Conservation (phyloP, 2,113 vertebrate genomes). For the Tenebrosternarchus preto region DNA sequence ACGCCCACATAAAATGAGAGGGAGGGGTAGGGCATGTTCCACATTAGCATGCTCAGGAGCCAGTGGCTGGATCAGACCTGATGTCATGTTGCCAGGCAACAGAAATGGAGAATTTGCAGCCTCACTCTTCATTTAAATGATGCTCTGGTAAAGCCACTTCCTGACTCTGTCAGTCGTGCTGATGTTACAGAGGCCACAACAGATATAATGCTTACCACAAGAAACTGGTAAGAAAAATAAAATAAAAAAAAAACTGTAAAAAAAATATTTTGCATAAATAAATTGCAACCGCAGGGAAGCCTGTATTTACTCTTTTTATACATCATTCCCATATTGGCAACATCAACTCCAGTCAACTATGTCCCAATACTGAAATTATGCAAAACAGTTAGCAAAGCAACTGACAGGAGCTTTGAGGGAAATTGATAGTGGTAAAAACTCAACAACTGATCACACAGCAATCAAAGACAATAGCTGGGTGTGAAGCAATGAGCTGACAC, state of each 20-base stretch:
- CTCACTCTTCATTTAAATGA: slow-evolving; percentile 68
- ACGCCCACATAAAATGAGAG: background rate
- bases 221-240: no score
- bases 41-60: slow-evolving; percentile 43
- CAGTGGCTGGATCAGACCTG: slow-evolving; percentile 48
- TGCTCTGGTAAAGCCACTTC: slow-evolving; percentile 56
- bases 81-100: slow-evolving; percentile 74
- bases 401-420: slow-evolving; percentile 8
- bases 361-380: slow-evolving; percentile 16
- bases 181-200: background rate
- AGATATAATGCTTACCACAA: background rate
- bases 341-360: background rate
- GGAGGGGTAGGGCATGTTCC: slow-evolving; percentile 45
- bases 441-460: slow-evolving; percentile 13
- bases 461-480: background rate
- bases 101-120: slow-evolving; percentile 63
- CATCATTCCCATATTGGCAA: background rate
- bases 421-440: slow-evolving; percentile 20
- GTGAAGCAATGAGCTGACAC: background rate
- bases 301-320: background rate
- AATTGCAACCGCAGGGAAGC: background rate
- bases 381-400: background rate
- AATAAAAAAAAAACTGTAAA: background rate
- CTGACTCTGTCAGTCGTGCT: slow-evolving; percentile 55
- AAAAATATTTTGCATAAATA: no score